These are phyloP conservation scores for Antheraea mylitta DNA, from an alignment of 1,140 invertebrate species.

Conservation along the genomic window DNA sequence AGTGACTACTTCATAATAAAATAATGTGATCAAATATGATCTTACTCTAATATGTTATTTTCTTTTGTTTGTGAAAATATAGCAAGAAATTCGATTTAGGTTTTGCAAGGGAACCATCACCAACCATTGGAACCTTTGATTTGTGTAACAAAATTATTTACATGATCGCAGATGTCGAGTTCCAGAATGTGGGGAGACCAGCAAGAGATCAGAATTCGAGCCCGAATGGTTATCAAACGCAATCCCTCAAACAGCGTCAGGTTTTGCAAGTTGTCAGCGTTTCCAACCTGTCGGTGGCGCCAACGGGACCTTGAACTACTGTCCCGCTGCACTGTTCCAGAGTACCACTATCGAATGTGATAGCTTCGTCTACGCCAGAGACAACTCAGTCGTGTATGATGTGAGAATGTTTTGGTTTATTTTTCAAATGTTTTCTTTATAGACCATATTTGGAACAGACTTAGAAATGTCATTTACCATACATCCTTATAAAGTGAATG, in stretches of 20 bases:
- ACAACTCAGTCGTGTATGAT: conserved; percentile 66
- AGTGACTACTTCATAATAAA: too few species aligned
- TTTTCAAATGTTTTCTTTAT: background rate
- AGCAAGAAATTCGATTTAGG: too few species aligned
- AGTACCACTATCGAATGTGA: conserved; percentile 42
- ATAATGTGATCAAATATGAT: too few species aligned
- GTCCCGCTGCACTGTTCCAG: conserved; percentile 46
- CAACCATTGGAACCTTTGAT: too few species aligned
- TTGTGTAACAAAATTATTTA: background rate
- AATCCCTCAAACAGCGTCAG: conserved; percentile 40
- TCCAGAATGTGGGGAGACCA: conserved; percentile 55
- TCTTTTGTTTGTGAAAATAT: too few species aligned
- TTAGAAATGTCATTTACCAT: too few species aligned
- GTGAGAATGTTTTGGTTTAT: conserved; percentile 35
- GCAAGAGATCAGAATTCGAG: conserved; percentile 27
- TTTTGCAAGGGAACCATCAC: too few species aligned
- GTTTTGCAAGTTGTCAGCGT: conserved; percentile 46
- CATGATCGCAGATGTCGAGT: conserved; percentile 51
- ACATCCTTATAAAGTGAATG: too few species aligned
- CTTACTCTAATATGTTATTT: too few species aligned
- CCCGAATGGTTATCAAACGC: conserved; percentile 57
- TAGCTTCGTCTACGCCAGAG: conserved; percentile 51
- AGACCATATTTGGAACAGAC: background rate
- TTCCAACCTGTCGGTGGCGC: conserved; percentile 26
- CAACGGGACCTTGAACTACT: conserved; percentile 43